phyloP scores from a whole-genome alignment of 1,140 invertebrate genomes.

The Plectrocnemia conspersa region DNA sequence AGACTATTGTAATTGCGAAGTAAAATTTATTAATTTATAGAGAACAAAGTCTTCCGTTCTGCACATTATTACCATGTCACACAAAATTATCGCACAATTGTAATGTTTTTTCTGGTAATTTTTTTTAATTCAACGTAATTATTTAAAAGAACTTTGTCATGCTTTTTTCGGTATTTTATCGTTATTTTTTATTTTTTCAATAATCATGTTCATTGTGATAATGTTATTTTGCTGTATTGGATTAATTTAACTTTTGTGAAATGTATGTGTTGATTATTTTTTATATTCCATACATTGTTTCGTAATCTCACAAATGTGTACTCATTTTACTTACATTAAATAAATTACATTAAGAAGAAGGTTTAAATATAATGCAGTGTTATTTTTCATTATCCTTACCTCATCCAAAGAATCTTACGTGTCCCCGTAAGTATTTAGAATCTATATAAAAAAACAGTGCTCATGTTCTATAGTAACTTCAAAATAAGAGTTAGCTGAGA shows the following conservation, averaged over 20 bases:
- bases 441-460: no score
- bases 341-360: conserved; percentile 33
- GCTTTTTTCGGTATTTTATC: conserved; percentile 15
- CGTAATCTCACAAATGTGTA: conserved; percentile 26
- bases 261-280: no score
- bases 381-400: no score
- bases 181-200: conserved; percentile 25
- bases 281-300: conserved; percentile 9
- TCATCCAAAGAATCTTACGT: no score
- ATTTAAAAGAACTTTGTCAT: conserved; percentile 26
- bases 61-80: conserved; percentile 32
- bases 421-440: no score
- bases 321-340: conserved; percentile 37
- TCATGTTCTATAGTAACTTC: no score
- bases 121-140: conserved; percentile 3
- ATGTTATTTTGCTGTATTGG: no score
- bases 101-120: conserved; percentile 6
- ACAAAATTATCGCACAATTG: conserved; percentile 16
- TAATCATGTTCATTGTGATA: conserved; percentile 27
- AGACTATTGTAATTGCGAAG: conserved; percentile 15
- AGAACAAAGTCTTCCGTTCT: conserved; percentile 35
- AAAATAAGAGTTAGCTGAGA: no score
- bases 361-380: no score
- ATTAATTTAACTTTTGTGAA: no score
- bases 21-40: conserved; percentile 23